A percentile compares a stretch with the other conserved stretches of the same genome.
Evolutionary conservation across 1,140 invertebrate genomes (phyloP).

Genomic region (Rhyzopertha dominica): DNA sequence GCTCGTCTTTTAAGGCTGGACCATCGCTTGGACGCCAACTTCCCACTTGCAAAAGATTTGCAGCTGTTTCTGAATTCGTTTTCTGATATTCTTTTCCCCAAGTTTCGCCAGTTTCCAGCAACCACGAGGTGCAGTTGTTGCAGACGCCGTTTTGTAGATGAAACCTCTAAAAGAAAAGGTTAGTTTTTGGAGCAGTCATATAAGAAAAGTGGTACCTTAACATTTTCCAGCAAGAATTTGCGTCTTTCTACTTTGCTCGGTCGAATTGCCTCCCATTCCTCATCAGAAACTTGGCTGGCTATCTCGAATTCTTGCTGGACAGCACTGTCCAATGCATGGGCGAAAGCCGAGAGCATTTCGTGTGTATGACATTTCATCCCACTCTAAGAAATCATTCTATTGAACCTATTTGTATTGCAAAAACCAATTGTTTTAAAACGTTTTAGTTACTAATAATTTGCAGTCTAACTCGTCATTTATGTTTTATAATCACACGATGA

Average conservation of each 20-base stretch:
- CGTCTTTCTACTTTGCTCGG: slow-evolving; percentile 61
- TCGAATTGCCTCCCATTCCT: slow-evolving; percentile 74
- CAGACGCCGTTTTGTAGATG: slow-evolving; percentile 52
- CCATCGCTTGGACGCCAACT: slow-evolving; percentile 68
- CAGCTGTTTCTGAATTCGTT: slow-evolving; percentile 25
- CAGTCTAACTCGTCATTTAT: not conserved
- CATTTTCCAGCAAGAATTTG: slow-evolving; percentile 54
- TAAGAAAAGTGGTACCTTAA: too few species aligned
- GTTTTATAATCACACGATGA: not conserved
- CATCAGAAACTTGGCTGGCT: slow-evolving; percentile 67
- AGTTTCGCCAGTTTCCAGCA: slow-evolving; percentile 59
- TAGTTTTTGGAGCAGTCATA: slow-evolving; percentile 17
- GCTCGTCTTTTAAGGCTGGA: slow-evolving; percentile 57
- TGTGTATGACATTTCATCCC: slow-evolving; percentile 58
- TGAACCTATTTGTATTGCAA: too few species aligned
- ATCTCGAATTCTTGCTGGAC: slow-evolving; percentile 62
- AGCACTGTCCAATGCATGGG: slow-evolving; percentile 59
- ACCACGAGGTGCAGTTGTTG: slow-evolving; percentile 62
- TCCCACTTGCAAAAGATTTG: slow-evolving; percentile 59
- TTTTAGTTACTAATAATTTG: not conserved
- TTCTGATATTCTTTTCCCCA: slow-evolving; percentile 54
- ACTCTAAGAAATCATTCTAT: slow-evolving; percentile 43
- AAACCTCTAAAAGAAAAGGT: slow-evolving; percentile 45
- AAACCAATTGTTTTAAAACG: slow-evolving; percentile 1
- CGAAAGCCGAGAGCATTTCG: slow-evolving; percentile 58